Percentiles rank a stretch among this genome's conserved stretches.
These are phyloP conservation scores for Arizona elegans DNA, from an alignment of 2,113 vertebrate species.

Conservation along the genomic window DNA sequence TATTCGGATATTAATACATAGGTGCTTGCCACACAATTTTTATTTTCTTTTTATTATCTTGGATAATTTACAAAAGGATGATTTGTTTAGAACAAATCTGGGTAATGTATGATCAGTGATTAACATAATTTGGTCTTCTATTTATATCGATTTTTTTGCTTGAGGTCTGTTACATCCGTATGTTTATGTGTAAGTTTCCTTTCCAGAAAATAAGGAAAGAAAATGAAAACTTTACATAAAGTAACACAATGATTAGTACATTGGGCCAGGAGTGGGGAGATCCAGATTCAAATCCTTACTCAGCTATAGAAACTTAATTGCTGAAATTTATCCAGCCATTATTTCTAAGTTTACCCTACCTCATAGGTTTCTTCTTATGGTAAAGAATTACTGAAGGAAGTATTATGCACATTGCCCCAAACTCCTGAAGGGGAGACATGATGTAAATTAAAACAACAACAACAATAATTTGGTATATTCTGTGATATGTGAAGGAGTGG, in stretches of 20 bases:
- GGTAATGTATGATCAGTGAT: background rate
- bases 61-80: background rate
- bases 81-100: background rate
- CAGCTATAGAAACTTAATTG: background rate
- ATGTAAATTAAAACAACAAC: background rate
- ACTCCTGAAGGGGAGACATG: background rate
- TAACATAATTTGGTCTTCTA: background rate
- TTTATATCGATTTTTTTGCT: background rate
- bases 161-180: background rate
- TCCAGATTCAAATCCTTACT: background rate
- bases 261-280: background rate
- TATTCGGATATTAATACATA: background rate
- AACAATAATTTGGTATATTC: background rate
- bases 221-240: background rate
- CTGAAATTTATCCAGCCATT: background rate
- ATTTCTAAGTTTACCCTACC: background rate
- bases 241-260: background rate
- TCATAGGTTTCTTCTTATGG: background rate
- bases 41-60: background rate
- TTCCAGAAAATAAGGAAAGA: background rate
- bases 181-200: background rate
- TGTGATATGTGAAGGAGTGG: background rate
- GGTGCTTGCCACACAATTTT: background rate
- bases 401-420: background rate
- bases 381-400: background rate